Base-by-base conservation (phyloP, 2,888 invertebrate genomes). In the Lordiphosa andalusiaca region DNA sequence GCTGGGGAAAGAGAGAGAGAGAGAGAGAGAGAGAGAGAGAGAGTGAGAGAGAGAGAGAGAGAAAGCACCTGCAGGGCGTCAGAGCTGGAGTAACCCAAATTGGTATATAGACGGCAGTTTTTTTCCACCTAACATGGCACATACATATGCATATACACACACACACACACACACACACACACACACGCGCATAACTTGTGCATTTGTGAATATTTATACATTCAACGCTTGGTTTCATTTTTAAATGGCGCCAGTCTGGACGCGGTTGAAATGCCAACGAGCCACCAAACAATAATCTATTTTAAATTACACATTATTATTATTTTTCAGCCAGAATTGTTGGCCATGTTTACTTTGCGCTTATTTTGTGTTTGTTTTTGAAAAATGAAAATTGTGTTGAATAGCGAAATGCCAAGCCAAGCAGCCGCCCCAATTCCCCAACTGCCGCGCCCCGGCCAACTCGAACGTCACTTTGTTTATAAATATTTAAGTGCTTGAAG, bases 401-500 rank as follows among this genome's bases (percentile, higher is more conserved):
- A 47, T 41, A 53, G 50, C 42, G 36, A 47, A 21, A 40, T 16
- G 30, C 44, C 30, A 36, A 37, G 16, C 30, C 5, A 35, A 25
- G 39, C 19, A 44, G 38, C 37, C 36, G 9, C 37, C 21, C 10
- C n/a, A n/a, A n/a, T n/a, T n/a, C 12, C 12, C 25, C 12, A 10
- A 23, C n/a, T 10, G 9, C 16, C 21, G 9, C 49, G 10, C 36
- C 4, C 21, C 39, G 4, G 5, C 12, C 6, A 13, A 3, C 23
- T 16, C 46, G 16, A 19, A 38, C 61, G 25, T 30, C 53, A 48
- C 23, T 58, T 48, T 61, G 61, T 61, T 54, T 63, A 61, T 63
- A 63, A 63, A 63, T 63, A 63, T 61, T 63, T 63, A 63, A 63
- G 62, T 63, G 62, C 62, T 63, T 48, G 53, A 61, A 61, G 62